Conservation (phyloP, 2,113 vertebrate genomes). For the Oreochromis tanganicae region DNA sequence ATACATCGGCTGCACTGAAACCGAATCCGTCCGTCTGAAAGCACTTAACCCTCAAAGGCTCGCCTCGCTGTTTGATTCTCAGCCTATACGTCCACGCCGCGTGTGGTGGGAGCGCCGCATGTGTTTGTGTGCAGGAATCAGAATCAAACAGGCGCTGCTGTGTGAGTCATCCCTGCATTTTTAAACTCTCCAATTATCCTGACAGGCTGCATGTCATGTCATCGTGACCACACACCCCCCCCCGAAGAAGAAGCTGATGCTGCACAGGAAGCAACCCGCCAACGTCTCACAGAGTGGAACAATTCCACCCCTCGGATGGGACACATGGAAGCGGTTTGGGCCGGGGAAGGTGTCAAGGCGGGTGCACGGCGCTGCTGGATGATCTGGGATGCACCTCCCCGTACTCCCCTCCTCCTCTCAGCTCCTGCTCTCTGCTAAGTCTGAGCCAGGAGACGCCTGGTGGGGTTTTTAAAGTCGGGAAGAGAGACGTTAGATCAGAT, state of each 20-base stretch:
- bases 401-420: neutral
- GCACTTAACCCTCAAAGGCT: slow-evolving; percentile 53
- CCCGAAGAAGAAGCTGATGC: slow-evolving; percentile 12
- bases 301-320: neutral
- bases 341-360: slow-evolving; percentile 25
- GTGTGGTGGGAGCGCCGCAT: neutral
- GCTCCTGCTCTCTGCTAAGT: neutral
- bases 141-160: neutral
- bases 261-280: slow-evolving; percentile 11
- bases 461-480: slow-evolving; percentile 70
- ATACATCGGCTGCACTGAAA: slow-evolving; percentile 55
- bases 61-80: slow-evolving; percentile 30
- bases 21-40: slow-evolving; percentile 48
- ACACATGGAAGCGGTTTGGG: slow-evolving; percentile 51
- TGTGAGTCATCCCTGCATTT: slow-evolving; percentile 20
- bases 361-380: neutral
- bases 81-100: slow-evolving; percentile 8
- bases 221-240: neutral
- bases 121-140: slow-evolving; percentile 5
- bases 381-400: neutral
- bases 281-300: neutral
- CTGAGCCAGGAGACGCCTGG: neutral
- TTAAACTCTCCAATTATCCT: slow-evolving; percentile 34
- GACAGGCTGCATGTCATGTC: neutral
- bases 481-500: slow-evolving; percentile 84